Percentiles rank a stretch among this genome's conserved stretches.
phyloP scores from a whole-genome alignment of 2,888 invertebrate species.

The Merodon equestris region DNA sequence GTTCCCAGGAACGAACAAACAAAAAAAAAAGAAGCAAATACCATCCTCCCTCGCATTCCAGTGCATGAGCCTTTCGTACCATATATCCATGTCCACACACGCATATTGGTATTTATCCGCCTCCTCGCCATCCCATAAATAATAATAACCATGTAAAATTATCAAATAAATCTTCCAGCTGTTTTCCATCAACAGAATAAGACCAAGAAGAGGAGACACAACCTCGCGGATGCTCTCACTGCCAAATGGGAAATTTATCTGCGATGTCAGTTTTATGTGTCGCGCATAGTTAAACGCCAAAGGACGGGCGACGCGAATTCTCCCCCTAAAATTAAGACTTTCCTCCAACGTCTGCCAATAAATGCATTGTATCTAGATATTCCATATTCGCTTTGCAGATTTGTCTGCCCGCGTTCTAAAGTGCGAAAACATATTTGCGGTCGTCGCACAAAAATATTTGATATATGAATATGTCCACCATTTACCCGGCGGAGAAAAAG shows the following conservation, averaged over 20 bases:
- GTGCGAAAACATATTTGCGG: conserved; percentile 40
- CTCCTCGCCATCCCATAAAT: conserved; percentile 49
- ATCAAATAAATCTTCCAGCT: conserved; percentile 63
- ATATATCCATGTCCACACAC: neutral
- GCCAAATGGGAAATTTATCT: conserved; percentile 68
- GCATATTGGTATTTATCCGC: too few species aligned
- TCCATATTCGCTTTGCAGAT: conserved; percentile 27
- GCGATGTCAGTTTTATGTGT: conserved; percentile 67
- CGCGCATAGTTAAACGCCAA: conserved; percentile 68
- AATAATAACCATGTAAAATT: conserved; percentile 62
- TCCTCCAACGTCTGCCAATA: neutral
- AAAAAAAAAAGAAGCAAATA: too few species aligned
- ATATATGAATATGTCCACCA: conserved; percentile 45
- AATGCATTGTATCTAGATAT: too few species aligned
- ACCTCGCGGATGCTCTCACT: conserved; percentile 19
- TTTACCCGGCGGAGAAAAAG: conserved; percentile 52
- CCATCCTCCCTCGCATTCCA: conserved; percentile 19
- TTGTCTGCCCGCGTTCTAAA: conserved; percentile 10
- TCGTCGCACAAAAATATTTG: conserved; percentile 50
- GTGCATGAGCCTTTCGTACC: conserved; percentile 12
- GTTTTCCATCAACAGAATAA: conserved; percentile 34
- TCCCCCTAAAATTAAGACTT: conserved; percentile 62
- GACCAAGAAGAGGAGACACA: conserved; percentile 8
- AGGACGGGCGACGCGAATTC: conserved; percentile 41
- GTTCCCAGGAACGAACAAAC: too few species aligned